Percentiles rank a stretch among this genome's conserved stretches.
Conservation (phyloP, 1,140 invertebrate genomes). For the Drosophila elegans region DNA sequence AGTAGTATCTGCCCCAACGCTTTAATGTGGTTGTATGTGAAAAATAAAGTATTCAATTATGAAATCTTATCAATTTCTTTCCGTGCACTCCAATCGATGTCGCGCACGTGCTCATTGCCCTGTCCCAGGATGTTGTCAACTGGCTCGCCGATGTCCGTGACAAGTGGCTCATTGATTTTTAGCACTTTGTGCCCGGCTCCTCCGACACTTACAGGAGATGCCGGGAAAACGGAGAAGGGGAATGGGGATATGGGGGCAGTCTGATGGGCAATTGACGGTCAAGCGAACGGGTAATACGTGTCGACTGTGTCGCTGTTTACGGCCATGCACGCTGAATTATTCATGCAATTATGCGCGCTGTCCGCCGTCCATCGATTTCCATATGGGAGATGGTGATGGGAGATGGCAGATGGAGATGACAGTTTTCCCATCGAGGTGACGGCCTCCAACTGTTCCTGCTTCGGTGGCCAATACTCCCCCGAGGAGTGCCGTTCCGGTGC, state of each 20-base stretch:
- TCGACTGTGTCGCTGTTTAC: slow-evolving; percentile 38
- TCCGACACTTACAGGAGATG: slow-evolving; percentile 15
- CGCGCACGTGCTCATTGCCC: slow-evolving; percentile 43
- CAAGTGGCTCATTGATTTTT: slow-evolving; percentile 59
- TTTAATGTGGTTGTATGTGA: too few species aligned
- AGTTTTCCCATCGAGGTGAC: neutral
- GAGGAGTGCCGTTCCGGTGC: slow-evolving; percentile 6
- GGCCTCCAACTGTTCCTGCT: neutral
- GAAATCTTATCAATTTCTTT: neutral
- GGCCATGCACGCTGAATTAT: slow-evolving; percentile 53
- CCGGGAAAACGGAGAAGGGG: neutral
- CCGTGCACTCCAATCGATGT: slow-evolving; percentile 17
- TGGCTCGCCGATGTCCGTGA: slow-evolving; percentile 43
- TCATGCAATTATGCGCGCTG: slow-evolving; percentile 65
- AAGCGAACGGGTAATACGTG: slow-evolving; percentile 50
- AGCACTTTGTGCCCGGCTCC: slow-evolving; percentile 44
- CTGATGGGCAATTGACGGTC: slow-evolving; percentile 44
- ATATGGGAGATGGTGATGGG: slow-evolving; percentile 3
- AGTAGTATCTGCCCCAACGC: too few species aligned
- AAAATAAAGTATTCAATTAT: too few species aligned
- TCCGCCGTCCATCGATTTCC: slow-evolving; percentile 32
- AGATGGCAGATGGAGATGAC: neutral
- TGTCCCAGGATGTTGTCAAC: slow-evolving; percentile 34
- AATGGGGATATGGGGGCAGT: neutral
- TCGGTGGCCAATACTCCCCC: slow-evolving; percentile 1